These are phyloP conservation scores for Aphaenogaster floridana DNA, from an alignment of 1,140 invertebrate genomes.

Conservation along the genomic window DNA sequence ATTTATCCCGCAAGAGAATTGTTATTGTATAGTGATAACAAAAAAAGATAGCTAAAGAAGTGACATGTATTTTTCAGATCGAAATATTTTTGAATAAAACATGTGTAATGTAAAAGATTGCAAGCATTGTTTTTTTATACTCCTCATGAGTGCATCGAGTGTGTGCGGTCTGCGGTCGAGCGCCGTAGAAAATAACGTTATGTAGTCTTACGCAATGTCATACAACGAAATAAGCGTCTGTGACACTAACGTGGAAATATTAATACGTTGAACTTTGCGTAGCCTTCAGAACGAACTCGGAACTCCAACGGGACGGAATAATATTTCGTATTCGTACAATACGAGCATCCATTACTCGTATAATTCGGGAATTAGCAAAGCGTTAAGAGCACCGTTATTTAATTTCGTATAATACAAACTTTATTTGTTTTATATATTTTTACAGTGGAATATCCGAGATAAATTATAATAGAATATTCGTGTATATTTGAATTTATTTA, in stretches of 20 bases:
- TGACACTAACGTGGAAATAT: neutral
- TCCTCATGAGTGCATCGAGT: neutral
- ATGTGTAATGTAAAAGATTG: constrained; percentile 77
- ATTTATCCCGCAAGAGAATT: constrained; percentile 53
- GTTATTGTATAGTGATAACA: constrained; percentile 80
- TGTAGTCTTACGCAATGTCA: constrained; percentile 1
- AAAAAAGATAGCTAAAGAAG: constrained; percentile 68
- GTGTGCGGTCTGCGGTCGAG: neutral
- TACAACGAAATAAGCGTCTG: neutral
- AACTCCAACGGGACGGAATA: neutral
- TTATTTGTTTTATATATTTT: constrained; percentile 39
- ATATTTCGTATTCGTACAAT: neutral
- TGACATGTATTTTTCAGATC: constrained; percentile 85
- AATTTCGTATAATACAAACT: constrained; percentile 18
- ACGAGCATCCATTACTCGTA: neutral
- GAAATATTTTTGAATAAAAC: constrained; percentile 86
- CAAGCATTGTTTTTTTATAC: neutral
- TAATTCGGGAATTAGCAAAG: neutral
- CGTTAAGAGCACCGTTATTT: neutral
- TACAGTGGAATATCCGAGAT: neutral
- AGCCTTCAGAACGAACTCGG: neutral
- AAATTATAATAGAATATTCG: neutral
- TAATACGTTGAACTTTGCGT: constrained; percentile 16
- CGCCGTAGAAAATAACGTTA: constrained; percentile 8
- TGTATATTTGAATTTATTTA: constrained; percentile 22